Base-by-base conservation (phyloP, 2,113 vertebrate genomes). In the Periophthalmus modestus region DNA sequence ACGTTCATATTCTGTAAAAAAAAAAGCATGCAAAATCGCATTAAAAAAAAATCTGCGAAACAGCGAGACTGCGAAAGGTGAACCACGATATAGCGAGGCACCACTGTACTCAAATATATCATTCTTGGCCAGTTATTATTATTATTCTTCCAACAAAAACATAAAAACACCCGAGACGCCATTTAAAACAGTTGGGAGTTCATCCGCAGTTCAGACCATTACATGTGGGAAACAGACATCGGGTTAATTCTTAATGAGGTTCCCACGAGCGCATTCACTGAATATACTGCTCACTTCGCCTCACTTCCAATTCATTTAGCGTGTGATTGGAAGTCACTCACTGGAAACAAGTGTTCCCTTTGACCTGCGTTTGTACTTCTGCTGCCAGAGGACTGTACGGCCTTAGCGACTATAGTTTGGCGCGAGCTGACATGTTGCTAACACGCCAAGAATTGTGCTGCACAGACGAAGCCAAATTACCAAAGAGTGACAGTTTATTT, bases 401-500 rank as follows among this genome's bases (percentile, higher is more conserved):
- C 69, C 10, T 2, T 21, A 74, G 67, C 71, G 48, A 72, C 19
- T 0, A 9, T 23, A 39, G 69, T 48, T 74, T 77, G 66, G 66
- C 5, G 59, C 50, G 69, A 21, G 66, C 48, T 34, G 59, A 72
- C 73, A 86, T 7, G 61, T 0, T 68, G 59, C 50, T 74, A 72
- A 80, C 33, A 76, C 39, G 58, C 39, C 54, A 75, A 71, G 59
- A 34, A 83, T 23, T 69, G 71, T 36, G 62, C 55, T 15, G 10
- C 48, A 58, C 28, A 66, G 52, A 19, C 33, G 50, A 13, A 33
- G 63, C 19, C 43, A 61, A 68, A 68, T 68, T 59, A 46, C 9
- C 34, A 73, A 65, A 65, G 73, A 69, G 63, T 77, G 54, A 67
- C 46, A 79, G 57, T 52, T 68, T 65, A 74, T 58, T 65, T 54